Base-by-base conservation (phyloP, 2,797 vertebrate species). In the Sebastes trivittatus region DNA sequence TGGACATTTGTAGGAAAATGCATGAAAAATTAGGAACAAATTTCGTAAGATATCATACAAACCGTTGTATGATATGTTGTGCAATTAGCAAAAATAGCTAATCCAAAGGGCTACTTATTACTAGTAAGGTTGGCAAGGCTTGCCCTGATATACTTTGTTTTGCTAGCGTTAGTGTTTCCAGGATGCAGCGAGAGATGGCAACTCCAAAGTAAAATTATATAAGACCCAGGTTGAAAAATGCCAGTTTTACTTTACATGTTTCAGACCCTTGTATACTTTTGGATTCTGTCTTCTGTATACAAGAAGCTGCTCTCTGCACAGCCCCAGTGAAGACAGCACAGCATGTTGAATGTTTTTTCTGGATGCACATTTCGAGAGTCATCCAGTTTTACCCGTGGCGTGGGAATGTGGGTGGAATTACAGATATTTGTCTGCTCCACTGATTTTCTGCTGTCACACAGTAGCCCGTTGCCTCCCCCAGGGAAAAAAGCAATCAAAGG, bases 381-480 rank as follows among this genome's bases (percentile, higher is more conserved):
- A 32, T 65, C 75, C 56, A 65, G 76, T 10, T 64, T 76, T 32
- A 14, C 49, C 34, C 18, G 7, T 49, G 46, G 46, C 46, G 77
- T 1, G 4, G 30, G 6, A 55, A 77, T 78, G 77, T 86, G 61
- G 79, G 78, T 70, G 73, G 70, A 66, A 65, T 65, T 30, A 80
- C 46, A 64, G 64, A 74, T 76, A 78, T 78, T 82, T 60, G 72
- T 82, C 69, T 77, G 49, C 75, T 81, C 42, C 56, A 27, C 58
- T 56, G 61, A 76, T 38, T 75, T 55, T 59, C 80, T 72, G 79
- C 74, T 68, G 62, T 78, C 64, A 70, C 65, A 68, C 9, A 36
- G 64, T 65, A 5, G 34, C 62, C 69, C 78, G 77, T 72, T 78
- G 83, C 77, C 63, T 80, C 56, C 61, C 61, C 14, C 52, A 63